Evolutionary conservation across 2,113 vertebrate species (phyloP).

Genomic region (Heteronetta atricapilla): DNA sequence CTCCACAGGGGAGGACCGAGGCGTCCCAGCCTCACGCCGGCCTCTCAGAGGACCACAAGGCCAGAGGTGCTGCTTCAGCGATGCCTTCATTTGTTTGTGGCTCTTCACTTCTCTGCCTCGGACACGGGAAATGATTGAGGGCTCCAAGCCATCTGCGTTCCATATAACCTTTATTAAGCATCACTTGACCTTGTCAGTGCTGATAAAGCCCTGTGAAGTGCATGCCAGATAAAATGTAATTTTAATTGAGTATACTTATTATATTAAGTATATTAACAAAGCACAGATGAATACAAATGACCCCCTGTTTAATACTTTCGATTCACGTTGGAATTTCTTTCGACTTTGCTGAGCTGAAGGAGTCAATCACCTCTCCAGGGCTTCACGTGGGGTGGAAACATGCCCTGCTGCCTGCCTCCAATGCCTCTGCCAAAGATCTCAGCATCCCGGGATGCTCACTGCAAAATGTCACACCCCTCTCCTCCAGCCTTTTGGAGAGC

Average conservation of each 20-base stretch:
- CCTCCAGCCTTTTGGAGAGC: neutral
- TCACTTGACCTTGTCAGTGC: slow-evolving; percentile 60
- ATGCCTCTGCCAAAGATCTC: neutral
- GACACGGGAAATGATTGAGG: neutral
- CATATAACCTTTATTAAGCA: slow-evolving; percentile 24
- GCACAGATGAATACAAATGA: slow-evolving; percentile 51
- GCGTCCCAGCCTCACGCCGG: no score
- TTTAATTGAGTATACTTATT: slow-evolving; percentile 56
- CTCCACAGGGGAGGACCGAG: no score
- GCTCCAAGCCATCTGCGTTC: slow-evolving; percentile 8
- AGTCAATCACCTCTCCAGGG: slow-evolving; percentile 17
- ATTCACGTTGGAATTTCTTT: neutral
- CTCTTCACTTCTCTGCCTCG: neutral
- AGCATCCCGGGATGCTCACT: neutral
- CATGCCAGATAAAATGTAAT: slow-evolving; percentile 36
- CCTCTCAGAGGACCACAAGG: no score
- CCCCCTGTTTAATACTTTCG: slow-evolving; percentile 8
- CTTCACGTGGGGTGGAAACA: neutral
- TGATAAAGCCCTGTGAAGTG: slow-evolving; percentile 15
- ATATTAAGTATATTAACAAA: slow-evolving; percentile 30
- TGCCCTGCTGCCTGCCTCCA: neutral
- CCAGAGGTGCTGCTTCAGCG: neutral
- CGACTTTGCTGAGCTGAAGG: slow-evolving; percentile 2
- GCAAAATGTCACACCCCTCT: neutral
- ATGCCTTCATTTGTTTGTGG: accelerated